Evolutionary conservation across 2,113 vertebrate species (phyloP).

Genomic region (Gobiocypris rarus): DNA sequence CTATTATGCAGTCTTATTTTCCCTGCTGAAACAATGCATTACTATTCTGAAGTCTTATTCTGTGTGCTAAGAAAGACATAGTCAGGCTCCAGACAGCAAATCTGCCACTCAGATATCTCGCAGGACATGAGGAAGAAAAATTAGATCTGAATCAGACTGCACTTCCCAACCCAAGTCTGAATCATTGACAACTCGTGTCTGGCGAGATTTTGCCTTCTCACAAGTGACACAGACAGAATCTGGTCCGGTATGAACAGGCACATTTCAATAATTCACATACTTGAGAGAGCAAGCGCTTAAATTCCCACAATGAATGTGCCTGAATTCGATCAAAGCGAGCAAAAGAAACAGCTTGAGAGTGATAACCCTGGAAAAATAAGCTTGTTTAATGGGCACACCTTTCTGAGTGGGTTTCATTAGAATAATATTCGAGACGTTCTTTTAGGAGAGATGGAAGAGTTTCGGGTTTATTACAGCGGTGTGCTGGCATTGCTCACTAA

Average conservation of each 20-base stretch:
- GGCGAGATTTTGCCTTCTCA: neutral
- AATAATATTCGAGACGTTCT: conserved; percentile 7
- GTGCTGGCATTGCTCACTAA: neutral
- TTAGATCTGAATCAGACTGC: conserved; percentile 1
- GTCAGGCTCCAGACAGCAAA: conserved; percentile 2
- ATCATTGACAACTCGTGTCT: conserved; percentile 33
- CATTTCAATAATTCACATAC: conserved; percentile 35
- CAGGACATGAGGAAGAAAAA: neutral
- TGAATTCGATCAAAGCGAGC: conserved; percentile 24
- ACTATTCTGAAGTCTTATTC: conserved; percentile 2
- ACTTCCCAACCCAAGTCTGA: conserved; percentile 19
- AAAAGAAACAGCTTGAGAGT: conserved; percentile 1
- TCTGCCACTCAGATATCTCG: conserved; percentile 33
- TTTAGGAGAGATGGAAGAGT: neutral
- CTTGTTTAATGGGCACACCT: conserved; percentile 9
- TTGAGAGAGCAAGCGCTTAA: conserved; percentile 10
- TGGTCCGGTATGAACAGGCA: conserved; percentile 9
- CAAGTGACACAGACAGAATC: conserved; percentile 29
- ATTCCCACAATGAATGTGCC: conserved; percentile 14
- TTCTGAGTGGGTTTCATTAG: conserved; percentile 46
- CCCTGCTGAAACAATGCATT: neutral
- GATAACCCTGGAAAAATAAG: conserved; percentile 24
- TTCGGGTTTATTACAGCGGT: neutral
- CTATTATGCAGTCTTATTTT: neutral
- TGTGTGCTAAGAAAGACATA: neutral